Evolutionary conservation across 1,140 invertebrate species (phyloP), one percentile per base, ranked within the genome.

Genomic region (Bombus pascuorum): DNA sequence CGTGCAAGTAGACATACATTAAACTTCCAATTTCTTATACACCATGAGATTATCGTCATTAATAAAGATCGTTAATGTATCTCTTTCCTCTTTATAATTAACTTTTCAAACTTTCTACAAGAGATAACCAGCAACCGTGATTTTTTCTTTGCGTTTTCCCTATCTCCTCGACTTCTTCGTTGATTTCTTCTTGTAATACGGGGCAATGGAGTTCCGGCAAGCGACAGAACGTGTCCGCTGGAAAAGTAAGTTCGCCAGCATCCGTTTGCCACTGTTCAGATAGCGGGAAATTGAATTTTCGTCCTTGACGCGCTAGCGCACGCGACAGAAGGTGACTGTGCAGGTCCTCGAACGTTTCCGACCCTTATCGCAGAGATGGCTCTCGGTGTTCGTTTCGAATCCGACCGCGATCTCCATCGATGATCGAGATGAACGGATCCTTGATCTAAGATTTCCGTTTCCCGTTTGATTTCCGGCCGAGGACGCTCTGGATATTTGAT

Each of bases 361-460:
- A 78, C 32, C 65, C 72, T 53, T 59, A 57, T 86, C 77, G 77
- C 77, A 59, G 81, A 79, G 62, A 47, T 66, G 83, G 79, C 84
- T 84, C 73, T 87, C 80, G 75, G 57, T 87, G 73, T 34, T 25
- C 32, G 42, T 77, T 66, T 65, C 86, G 28, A 66, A 89, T 42
- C 77, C 70, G n/a, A 32, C 72, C 71, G 74, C 72, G 83, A 91
- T 89, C 83, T 81, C 77, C 81, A 59, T 47, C 44, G 47, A 32
- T 73, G 78, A 89, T 83, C 83, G 66, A 88, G 81, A 81, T 47
- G 59, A 82, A 76, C 62, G 59, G 15, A 44, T 81, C 66, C 77
- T 86, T 47, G 89, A 90, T 90, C 88, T 57, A 91, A 89, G 89
- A 91, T 91, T 89, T 91, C 90, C 90, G 87, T 32, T 81, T 86